These are phyloP conservation scores for Limulus polyphemus DNA, from an alignment of 2,888 invertebrate species.

Conservation along the genomic window DNA sequence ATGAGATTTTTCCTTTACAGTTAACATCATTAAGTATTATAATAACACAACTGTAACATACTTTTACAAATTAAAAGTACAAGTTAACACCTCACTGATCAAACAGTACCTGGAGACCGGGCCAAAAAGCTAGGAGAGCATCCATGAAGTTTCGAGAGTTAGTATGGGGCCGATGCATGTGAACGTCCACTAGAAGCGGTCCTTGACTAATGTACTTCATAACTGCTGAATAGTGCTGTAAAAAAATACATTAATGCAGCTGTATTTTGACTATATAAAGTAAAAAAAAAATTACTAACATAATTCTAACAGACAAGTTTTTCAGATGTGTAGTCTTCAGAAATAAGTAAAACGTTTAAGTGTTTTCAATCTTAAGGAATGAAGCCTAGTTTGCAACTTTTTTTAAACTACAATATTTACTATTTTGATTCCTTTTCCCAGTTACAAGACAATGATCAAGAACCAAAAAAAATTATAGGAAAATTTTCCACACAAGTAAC, in stretches of 20 bases:
- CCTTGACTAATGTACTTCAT: conserved; percentile 96
- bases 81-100: no score
- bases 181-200: conserved; percentile 84
- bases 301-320: no score
- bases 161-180: conserved; percentile 87
- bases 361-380: no score
- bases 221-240: conserved; percentile 80
- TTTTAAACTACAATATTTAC: no score
- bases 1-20: no score
- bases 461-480: no score
- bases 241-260: conserved; percentile 12
- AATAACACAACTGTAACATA: background rate
- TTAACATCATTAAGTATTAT: conserved; percentile 3
- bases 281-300: background rate
- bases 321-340: no score
- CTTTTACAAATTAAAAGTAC: background rate
- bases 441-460: no score
- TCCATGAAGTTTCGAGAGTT: conserved; percentile 96
- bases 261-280: background rate
- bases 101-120: conserved; percentile 70
- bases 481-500: no score
- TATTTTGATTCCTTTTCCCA: no score
- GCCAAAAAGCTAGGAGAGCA: conserved; percentile 94
- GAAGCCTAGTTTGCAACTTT: no score
- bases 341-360: no score